Percentiles rank a stretch among this genome's conserved stretches.
Conservation (phyloP, 2,888 invertebrate species). For the Parapristionchus giblindavisi region DNA sequence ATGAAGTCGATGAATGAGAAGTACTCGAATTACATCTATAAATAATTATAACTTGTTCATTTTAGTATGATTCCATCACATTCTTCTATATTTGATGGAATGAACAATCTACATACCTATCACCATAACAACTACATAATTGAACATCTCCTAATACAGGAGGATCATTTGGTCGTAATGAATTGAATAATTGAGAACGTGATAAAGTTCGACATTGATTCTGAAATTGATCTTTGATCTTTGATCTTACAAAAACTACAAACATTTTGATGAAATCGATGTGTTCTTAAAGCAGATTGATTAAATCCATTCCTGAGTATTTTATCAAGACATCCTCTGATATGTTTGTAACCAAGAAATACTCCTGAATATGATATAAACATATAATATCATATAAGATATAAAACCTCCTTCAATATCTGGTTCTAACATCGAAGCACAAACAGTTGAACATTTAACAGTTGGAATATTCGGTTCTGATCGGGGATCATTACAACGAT, state of each 20-base stretch:
- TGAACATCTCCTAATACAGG: constrained; percentile 33
- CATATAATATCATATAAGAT: background rate
- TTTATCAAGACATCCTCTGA: constrained; percentile 67
- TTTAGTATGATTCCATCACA: no score
- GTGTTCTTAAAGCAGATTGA: constrained; percentile 64
- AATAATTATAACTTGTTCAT: no score
- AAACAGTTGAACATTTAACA: constrained; percentile 57
- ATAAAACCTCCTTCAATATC: constrained; percentile 66
- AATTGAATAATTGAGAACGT: constrained; percentile 34
- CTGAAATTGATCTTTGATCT: no score
- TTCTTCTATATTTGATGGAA: no score
- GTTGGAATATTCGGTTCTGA: constrained; percentile 62
- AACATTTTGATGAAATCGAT: constrained; percentile 63
- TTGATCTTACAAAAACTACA: no score
- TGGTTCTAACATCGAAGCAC: constrained; percentile 64
- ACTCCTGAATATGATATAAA: constrained; percentile 56
- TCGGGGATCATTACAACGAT: constrained; percentile 65
- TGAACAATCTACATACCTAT: no score
- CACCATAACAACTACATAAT: constrained; percentile 35
- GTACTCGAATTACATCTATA: no score
- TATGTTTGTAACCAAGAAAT: constrained; percentile 68
- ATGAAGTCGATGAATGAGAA: no score
- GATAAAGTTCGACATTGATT: constrained; percentile 36
- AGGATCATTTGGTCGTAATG: background rate
- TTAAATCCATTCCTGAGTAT: constrained; percentile 68